phyloP scores from a whole-genome alignment of 2,888 invertebrate species.

The Cheilosia variabilis region DNA sequence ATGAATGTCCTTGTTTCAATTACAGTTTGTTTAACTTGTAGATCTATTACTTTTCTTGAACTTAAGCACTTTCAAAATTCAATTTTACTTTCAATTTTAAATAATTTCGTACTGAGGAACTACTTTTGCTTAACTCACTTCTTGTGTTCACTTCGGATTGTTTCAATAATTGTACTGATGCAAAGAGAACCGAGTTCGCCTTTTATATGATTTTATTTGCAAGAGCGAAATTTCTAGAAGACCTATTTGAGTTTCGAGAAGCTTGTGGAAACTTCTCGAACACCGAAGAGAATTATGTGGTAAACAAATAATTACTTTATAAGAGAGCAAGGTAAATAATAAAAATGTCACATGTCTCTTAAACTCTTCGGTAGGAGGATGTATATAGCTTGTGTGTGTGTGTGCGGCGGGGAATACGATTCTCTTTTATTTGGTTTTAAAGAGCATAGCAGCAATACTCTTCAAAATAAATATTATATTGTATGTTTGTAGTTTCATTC shows the following conservation, averaged over 20 bases:
- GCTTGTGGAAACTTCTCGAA: slow-evolving; percentile 39
- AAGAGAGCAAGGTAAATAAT: no score
- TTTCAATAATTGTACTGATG: slow-evolving; percentile 28
- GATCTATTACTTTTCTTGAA: not conserved
- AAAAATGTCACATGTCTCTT: no score
- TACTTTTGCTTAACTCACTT: not conserved
- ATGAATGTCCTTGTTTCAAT: not conserved
- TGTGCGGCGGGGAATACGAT: no score
- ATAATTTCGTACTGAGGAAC: not conserved
- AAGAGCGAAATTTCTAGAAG: slow-evolving; percentile 54
- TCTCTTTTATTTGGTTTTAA: no score
- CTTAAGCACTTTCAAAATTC: not conserved
- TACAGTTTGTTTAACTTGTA: not conserved
- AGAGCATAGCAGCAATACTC: no score
- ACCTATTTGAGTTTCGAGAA: slow-evolving; percentile 1
- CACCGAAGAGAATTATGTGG: not conserved
- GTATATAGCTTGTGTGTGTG: no score
- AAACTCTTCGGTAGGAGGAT: no score
- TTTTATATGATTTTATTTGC: slow-evolving; percentile 59
- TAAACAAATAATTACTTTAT: not conserved
- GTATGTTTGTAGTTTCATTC: no score
- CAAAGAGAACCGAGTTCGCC: slow-evolving; percentile 21
- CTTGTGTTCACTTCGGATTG: not conserved
- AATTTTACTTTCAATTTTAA: not conserved
- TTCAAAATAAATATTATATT: no score